Evolutionary conservation across 2,113 vertebrate species (phyloP).

Genomic region (Phyllostomus hastatus): DNA sequence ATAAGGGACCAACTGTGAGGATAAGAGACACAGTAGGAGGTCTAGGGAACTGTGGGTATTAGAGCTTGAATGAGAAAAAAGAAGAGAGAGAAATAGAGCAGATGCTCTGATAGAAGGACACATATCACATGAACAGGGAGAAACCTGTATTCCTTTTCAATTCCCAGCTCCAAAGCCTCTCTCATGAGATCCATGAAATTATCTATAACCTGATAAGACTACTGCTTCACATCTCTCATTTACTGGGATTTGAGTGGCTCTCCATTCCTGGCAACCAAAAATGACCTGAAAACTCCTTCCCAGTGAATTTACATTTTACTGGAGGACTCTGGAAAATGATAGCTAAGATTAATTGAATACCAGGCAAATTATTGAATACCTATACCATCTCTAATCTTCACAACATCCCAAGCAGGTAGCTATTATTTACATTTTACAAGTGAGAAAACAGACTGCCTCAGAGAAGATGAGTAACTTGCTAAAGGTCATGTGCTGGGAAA

Average conservation of each 20-base stretch:
- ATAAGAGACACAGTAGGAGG: not conserved
- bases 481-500: not conserved
- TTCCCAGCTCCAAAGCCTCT: not conserved
- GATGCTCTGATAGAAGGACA: not conserved
- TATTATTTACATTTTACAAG: not conserved
- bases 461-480: not conserved
- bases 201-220: not conserved
- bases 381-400: not conserved
- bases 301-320: conserved; percentile 4
- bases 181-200: not conserved
- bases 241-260: not conserved
- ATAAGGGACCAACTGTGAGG: not conserved
- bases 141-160: not conserved
- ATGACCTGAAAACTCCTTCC: not conserved
- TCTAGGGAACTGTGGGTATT: not conserved
- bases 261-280: not conserved
- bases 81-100: not conserved
- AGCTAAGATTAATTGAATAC: not conserved
- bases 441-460: not conserved
- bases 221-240: not conserved
- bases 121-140: not conserved
- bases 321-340: not conserved
- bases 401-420: not conserved
- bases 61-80: not conserved
- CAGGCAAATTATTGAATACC: not conserved